These are phyloP conservation scores for Sylvia borin DNA, from an alignment of 2,797 vertebrate species.

Conservation along the genomic window DNA sequence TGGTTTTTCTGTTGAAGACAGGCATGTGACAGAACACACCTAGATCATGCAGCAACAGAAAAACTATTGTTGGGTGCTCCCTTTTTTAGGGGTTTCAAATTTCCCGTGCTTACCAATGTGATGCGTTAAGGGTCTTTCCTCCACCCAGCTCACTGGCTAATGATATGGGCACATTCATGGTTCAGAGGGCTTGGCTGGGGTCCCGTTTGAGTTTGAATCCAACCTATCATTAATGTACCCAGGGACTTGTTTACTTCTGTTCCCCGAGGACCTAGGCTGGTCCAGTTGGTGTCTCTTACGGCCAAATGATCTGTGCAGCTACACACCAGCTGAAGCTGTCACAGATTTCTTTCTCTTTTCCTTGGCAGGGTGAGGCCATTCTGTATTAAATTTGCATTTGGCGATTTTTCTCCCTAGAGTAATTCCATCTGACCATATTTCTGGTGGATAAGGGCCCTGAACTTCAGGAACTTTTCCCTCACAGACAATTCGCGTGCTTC, in stretches of 20 bases:
- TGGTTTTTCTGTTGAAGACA: background rate
- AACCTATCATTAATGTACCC: background rate
- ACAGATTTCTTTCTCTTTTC: background rate
- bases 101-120: background rate
- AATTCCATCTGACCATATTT: background rate
- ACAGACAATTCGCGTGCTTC: background rate
- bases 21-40: background rate
- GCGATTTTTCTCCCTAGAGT: background rate
- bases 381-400: slow-evolving; percentile 18
- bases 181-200: background rate
- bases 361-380: slow-evolving; percentile 1
- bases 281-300: background rate
- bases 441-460: background rate
- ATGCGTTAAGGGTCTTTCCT: background rate
- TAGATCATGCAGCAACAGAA: background rate
- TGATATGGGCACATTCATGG: background rate
- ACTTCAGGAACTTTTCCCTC: background rate
- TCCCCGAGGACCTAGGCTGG: background rate
- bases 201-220: background rate
- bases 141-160: background rate
- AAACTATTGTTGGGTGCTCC: background rate
- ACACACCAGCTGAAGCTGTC: background rate
- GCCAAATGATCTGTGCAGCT: background rate
- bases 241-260: background rate
- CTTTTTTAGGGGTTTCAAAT: background rate